A percentile compares a stretch with the other conserved stretches of the same genome.
phyloP scores from a whole-genome alignment of 2,888 invertebrate species.

The Abscondita cerata region DNA sequence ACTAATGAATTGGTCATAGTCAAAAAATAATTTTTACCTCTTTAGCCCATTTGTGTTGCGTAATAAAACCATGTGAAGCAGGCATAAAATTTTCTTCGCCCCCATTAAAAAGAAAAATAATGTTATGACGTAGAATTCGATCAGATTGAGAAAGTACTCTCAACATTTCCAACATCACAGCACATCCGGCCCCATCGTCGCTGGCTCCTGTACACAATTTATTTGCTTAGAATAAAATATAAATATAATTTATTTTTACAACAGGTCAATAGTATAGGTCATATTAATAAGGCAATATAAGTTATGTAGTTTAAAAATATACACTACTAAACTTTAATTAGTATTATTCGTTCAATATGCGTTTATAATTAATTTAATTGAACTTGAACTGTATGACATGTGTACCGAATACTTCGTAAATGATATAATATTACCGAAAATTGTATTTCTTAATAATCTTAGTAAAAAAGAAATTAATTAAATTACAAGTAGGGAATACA shows the following conservation, averaged over 20 bases:
- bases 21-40: too few species aligned
- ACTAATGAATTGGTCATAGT: too few species aligned
- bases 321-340: background rate
- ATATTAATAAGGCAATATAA: background rate
- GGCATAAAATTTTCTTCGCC: constrained; percentile 92
- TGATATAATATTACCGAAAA: too few species aligned
- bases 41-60: constrained; percentile 83
- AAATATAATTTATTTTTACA: background rate
- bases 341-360: background rate
- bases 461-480: too few species aligned
- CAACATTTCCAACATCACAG: constrained; percentile 83
- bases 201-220: constrained; percentile 71
- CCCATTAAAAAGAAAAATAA: constrained; percentile 87
- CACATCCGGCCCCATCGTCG: constrained; percentile 89
- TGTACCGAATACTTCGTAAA: too few species aligned
- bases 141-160: constrained; percentile 70
- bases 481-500: too few species aligned
- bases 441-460: too few species aligned
- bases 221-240: background rate
- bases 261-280: constrained; percentile 3
- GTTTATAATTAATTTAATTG: background rate
- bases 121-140: constrained; percentile 72
- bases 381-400: background rate
- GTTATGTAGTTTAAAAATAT: background rate
- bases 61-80: constrained; percentile 91